Base-by-base conservation (phyloP, 1,140 invertebrate species). In the Lepidurus packardi region DNA sequence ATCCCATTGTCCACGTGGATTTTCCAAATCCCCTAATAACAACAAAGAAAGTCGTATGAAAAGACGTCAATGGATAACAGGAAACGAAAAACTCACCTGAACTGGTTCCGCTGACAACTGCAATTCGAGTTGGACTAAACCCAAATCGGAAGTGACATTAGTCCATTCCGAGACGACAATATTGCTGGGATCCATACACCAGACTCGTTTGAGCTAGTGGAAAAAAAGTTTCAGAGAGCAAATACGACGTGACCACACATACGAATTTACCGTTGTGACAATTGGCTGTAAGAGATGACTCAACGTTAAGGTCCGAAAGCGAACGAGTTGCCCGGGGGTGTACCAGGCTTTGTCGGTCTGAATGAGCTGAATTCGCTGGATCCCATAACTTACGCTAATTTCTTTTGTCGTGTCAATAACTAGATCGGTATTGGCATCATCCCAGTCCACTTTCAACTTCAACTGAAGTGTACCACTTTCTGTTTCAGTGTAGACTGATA, bases 281-380 rank as follows among this genome's bases (percentile, higher is more conserved):
- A 85, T 84, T 5, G 88, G 87, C 65, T 86, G 86, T 5, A 89
- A 81, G 79, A 88, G 84, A 44, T 87, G 84, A 73, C 86, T 85
- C 5, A 90, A 77, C 43, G 85, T 85, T 1, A 90, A 83, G 45
- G 89, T 83, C 75, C 89, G 84, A 47, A 89, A 87, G 78, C 86
- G 86, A n/a, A 90, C 87, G 79, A 85, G 85, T 81, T 90, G 88
- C 4, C 88, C 87, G 6, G 90, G 90, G 78, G 91, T 88, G 83
- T 92, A 92, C 7, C 90, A 85, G 0, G 89, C 87, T 77, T 87
- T 88, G 81, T 87, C 86, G 7, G 86, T 87, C 79, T 87, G 87
- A 44, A 88, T 83, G 77, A 88, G 76, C 88, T 87, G 75, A 89
- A 88, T 1, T 88, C 87, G 80, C 88, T 75, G 25, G 86, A 82